Base-by-base conservation (phyloP, 1,140 invertebrate species). In the Trachymyrmex cornetzi region DNA sequence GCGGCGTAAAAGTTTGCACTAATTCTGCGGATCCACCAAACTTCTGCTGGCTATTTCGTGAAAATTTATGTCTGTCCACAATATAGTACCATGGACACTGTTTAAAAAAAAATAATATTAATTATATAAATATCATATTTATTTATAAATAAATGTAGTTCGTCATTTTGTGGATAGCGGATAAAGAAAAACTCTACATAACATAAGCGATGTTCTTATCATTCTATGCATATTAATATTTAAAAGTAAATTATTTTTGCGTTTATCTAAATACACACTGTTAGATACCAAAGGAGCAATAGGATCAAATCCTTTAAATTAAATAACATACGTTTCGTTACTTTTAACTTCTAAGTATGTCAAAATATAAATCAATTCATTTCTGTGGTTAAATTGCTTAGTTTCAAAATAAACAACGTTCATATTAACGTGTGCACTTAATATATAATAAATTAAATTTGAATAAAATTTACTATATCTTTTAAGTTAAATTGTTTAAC, bases 1-100 rank as follows among this genome's bases (percentile, higher is more conserved):
- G 27, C 44, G 50, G 34, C 38, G 69, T n/a, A 57, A 89, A 89
- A 82, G 85, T 87, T 89, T 63, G 55, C 14, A 22, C 27, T 57
- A 55, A 71, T 72, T 66, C 14, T 24, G 16, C 19, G 19, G 3
- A 48, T 59, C 22, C 24, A 44, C 24, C 2, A 74, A 84, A 84
- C 67, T 84, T 84, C 14, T 74, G 24, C 72, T 11, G 48, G 30
- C 34, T 71, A 50, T 82, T 82, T 82, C 16, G 59, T 30, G 38
- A 53, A 88, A 84, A 71, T 69, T 74, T 24, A 34, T 80, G 44
- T 19, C 16, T 72, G 61, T 14, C 6, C n/a, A 64, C 57, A 67
- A 74, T 69, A 69, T 48, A 30, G 4, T 53, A 14, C 11, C 0
- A 16, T 38, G 16, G 12, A 67, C 4, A 24, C 6, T 67, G 9